phyloP scores from a whole-genome alignment of 2,113 vertebrate genomes.

The Osmerus eperlanus region DNA sequence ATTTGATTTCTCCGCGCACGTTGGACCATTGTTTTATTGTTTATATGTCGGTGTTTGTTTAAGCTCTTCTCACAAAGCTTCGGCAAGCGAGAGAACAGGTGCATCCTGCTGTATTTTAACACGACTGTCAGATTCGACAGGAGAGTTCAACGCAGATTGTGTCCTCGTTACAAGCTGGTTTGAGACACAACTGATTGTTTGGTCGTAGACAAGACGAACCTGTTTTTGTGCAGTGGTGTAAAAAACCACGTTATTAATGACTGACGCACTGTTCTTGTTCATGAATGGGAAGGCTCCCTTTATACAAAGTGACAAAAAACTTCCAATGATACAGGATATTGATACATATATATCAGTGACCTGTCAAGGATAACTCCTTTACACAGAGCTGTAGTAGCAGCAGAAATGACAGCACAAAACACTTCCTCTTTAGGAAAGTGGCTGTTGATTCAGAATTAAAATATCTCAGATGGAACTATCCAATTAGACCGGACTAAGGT shows the following conservation, averaged over 20 bases:
- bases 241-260: conserved; percentile 62
- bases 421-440: conserved; percentile 25
- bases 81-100: neutral
- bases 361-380: too few relatives aligned
- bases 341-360: neutral
- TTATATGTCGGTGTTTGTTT: too few relatives aligned
- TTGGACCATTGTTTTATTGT: too few relatives aligned
- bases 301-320: conserved; percentile 45
- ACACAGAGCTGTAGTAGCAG: neutral
- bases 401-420: neutral
- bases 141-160: neutral
- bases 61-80: neutral
- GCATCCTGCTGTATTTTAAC: neutral
- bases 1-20: too few relatives aligned
- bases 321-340: conserved; percentile 11
- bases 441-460: conserved; percentile 17
- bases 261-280: conserved; percentile 57
- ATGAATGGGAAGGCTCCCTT: conserved; percentile 50
- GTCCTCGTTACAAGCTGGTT: conserved; percentile 9
- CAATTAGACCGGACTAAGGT: too few relatives aligned
- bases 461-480: neutral
- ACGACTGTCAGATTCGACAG: neutral
- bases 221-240: conserved; percentile 69
- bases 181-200: conserved; percentile 21
- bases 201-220: conserved; percentile 70